These are phyloP conservation scores for Atlantisia rogersi DNA, from an alignment of 2,113 vertebrate species.

Conservation along the genomic window DNA sequence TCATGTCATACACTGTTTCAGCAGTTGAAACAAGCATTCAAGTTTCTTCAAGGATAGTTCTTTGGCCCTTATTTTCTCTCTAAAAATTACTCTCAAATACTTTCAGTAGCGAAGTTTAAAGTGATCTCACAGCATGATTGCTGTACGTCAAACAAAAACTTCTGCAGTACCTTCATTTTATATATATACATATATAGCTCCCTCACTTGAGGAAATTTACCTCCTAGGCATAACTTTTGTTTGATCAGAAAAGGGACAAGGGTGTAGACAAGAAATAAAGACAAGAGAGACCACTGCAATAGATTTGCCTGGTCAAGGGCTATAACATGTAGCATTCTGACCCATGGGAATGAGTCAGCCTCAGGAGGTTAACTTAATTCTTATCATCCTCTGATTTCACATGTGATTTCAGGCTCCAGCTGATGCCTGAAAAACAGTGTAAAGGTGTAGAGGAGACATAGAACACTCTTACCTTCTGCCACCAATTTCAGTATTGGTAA, in stretches of 20 bases:
- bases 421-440: background rate
- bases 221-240: background rate
- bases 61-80: background rate
- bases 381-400: background rate
- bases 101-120: background rate
- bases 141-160: background rate
- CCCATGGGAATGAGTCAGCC: background rate
- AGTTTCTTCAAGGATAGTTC: background rate
- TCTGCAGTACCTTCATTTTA: background rate
- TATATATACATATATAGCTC: background rate
- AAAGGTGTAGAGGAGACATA: background rate
- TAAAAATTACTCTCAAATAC: background rate
- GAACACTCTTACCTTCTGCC: background rate
- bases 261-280: background rate
- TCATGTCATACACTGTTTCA: background rate
- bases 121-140: background rate
- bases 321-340: background rate
- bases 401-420: background rate
- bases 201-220: background rate
- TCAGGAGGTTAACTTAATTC: background rate
- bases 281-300: background rate
- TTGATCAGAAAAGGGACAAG: background rate
- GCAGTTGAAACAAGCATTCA: background rate
- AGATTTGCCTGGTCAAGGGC: background rate
- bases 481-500: background rate